Conservation (phyloP, 2,888 invertebrate genomes). For the Fissipunctia ypsillon region DNA sequence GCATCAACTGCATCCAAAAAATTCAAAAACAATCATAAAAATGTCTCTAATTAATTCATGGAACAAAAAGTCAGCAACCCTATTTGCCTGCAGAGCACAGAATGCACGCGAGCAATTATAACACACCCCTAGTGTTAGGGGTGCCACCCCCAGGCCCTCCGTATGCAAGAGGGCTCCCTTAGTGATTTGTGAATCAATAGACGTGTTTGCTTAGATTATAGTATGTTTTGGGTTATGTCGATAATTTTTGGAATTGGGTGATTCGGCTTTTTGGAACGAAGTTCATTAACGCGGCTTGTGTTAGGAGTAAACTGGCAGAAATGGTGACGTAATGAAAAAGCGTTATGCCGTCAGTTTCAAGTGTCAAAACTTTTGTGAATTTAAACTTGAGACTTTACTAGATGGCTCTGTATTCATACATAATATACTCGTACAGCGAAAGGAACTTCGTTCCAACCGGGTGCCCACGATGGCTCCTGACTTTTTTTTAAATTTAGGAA, state of each 20-base stretch:
- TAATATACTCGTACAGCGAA: no score
- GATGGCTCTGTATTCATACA: no score
- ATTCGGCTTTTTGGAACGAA: background rate
- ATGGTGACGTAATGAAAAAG: no score
- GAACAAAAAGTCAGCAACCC: constrained; percentile 60
- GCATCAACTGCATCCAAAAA: background rate
- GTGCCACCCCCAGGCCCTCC: constrained; percentile 53
- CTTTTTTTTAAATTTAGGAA: no score
- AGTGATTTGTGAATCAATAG: constrained; percentile 75
- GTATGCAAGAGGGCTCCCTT: constrained; percentile 60
- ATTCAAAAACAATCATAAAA: constrained; percentile 1
- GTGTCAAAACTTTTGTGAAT: no score
- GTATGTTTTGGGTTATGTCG: constrained; percentile 39
- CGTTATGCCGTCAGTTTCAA: no score
- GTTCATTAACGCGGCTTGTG: no score
- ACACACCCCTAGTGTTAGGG: constrained; percentile 79
- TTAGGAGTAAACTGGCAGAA: no score
- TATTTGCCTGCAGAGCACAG: constrained; percentile 54
- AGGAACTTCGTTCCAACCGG: no score
- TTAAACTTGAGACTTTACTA: no score
- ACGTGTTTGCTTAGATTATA: constrained; percentile 54
- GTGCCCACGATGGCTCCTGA: no score
- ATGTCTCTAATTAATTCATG: constrained; percentile 40
- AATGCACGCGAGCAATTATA: constrained; percentile 83
- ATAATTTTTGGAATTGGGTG: constrained; percentile 10